Conservation (phyloP, 2,113 vertebrate genomes). For the Lucifuga dentata region DNA sequence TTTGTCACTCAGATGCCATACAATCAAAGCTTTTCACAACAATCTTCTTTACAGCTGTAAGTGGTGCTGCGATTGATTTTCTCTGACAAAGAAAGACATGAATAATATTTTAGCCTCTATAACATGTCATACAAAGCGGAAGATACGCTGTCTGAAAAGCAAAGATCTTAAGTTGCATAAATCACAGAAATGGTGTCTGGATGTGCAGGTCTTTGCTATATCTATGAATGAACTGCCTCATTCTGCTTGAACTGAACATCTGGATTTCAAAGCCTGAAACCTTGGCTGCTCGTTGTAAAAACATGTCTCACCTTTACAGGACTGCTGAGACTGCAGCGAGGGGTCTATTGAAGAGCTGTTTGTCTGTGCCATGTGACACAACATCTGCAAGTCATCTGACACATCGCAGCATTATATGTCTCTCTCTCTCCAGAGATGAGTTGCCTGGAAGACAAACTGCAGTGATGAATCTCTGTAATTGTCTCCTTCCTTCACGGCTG, state of each 20-base stretch:
- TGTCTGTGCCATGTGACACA: conserved; percentile 46
- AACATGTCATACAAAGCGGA: background rate
- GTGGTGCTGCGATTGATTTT: background rate
- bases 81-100: background rate
- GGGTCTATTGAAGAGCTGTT: conserved; percentile 59
- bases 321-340: conserved; percentile 54
- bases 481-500: conserved; percentile 51
- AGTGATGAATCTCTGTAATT: conserved; percentile 76
- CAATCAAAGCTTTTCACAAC: background rate
- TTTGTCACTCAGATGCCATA: background rate
- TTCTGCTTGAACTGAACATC: conserved; percentile 42
- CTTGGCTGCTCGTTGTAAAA: conserved; percentile 12
- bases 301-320: conserved; percentile 40
- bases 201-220: conserved; percentile 1
- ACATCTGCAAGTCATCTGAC: conserved; percentile 73
- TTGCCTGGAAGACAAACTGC: conserved; percentile 71
- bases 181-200: conserved; percentile 5
- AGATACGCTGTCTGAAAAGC: conserved; percentile 3
- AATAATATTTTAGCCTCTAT: background rate
- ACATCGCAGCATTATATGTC: conserved; percentile 61
- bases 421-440: conserved; percentile 58
- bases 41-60: background rate
- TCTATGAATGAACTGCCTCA: conserved; percentile 17
- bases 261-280: conserved; percentile 19
- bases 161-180: conserved; percentile 4